Evolutionary conservation across 2,113 vertebrate genomes (phyloP), one percentile per base, ranked within the genome.

Genomic region (Camelus dromedarius): DNA sequence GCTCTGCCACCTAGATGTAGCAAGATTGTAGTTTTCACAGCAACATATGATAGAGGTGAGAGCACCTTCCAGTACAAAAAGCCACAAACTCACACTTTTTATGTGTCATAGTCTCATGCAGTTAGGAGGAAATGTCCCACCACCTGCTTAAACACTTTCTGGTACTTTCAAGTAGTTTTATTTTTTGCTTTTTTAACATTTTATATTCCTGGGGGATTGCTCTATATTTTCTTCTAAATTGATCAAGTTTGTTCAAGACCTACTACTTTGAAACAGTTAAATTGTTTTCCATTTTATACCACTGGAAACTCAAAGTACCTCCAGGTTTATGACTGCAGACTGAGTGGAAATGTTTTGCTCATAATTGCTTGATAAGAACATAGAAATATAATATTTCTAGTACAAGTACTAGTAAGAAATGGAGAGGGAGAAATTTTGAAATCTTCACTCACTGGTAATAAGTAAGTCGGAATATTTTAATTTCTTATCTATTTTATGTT

Each of bases 201-300:
- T 64, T 84, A 0, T 84, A 6, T 75, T 56, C 8, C 6, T 48
- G 67, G 16, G 42, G 8, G 8, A 96, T 48, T 32, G 14, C 15
- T 82, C 4, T 83, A 73, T 79, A 19, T 84, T 96, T 75, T 79
- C 2, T 77, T 69, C 7, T 66, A 48, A 81, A 72, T 69, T 82
- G 20, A 48, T 75, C 73, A 67, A 50, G 0, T 0, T 58, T 73
- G 1, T 12, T 79, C 2, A 76, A 89, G 24, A 48, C 1, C 20
- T 52, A 46, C 10, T 26, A 28, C 10, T 46, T 52, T 81, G 20
- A 69, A 50, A 32, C 6, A 89, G 56, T 56, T 32, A 13, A 86
- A 58, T 35, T 64, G 10, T 54, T 54, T 75, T 75, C 24, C 9
- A 87, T 75, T 83, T 9, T 1, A 82, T 70, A 35, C 5, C 18